Percentiles rank a stretch among this genome's conserved stretches.
Evolutionary conservation across 2,888 invertebrate species (phyloP).

Genomic region (Drosophila barbarae): DNA sequence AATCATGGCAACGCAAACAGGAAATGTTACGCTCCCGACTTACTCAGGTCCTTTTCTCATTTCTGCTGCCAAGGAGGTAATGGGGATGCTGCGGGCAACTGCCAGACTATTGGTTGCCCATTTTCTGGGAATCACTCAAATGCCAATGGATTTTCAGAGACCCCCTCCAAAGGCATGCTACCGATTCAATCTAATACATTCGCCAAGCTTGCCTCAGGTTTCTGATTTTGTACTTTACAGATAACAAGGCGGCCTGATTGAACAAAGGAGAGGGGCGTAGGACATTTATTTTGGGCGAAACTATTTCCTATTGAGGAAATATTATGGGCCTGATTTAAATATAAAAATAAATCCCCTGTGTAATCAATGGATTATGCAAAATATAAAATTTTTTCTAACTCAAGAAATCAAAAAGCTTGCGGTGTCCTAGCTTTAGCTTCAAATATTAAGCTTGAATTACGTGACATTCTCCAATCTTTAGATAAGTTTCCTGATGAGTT

Average conservation of each 20-base stretch:
- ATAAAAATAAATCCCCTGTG: neutral
- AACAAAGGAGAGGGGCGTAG: slow-evolving; percentile 5
- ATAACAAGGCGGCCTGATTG: slow-evolving; percentile 11
- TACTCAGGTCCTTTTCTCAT: slow-evolving; percentile 35
- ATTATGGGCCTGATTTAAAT: neutral
- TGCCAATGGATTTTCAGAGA: slow-evolving; percentile 2
- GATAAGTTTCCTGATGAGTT: neutral
- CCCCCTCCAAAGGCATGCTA: slow-evolving; percentile 9
- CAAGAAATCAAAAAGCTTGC: neutral
- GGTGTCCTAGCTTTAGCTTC: neutral
- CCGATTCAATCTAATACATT: slow-evolving; percentile 5
- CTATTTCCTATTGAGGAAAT: neutral
- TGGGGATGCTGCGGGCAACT: slow-evolving; percentile 11
- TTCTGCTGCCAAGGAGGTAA: slow-evolving; percentile 35
- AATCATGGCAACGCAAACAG: slow-evolving; percentile 71
- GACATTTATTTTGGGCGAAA: neutral
- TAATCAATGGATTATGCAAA: neutral
- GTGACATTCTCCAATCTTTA: neutral
- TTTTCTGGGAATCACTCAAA: slow-evolving; percentile 6
- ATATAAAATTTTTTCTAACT: neutral
- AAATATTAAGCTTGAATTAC: neutral
- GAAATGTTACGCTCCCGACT: slow-evolving; percentile 61
- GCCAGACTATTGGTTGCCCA: slow-evolving; percentile 22
- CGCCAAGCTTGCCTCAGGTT: slow-evolving; percentile 12
- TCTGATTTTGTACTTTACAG: slow-evolving; percentile 1